Conservation (phyloP, 1,140 invertebrate genomes). For the Trichomalopsis sarcophagae region DNA sequence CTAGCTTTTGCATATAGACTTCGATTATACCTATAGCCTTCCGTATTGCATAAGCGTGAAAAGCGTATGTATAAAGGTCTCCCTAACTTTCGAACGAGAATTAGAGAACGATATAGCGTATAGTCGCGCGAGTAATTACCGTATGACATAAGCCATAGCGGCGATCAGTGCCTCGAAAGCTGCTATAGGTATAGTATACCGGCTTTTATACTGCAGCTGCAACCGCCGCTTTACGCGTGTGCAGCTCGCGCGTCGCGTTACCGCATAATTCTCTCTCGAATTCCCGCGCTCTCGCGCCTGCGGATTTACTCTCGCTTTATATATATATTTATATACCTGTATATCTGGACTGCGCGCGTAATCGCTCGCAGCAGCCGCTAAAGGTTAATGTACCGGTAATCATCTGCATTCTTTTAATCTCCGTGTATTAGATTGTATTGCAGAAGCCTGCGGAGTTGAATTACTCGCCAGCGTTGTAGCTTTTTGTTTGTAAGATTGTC, state of each 20-base stretch:
- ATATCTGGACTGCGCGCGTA: not conserved
- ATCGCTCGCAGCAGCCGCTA: not conserved
- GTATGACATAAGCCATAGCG: slow-evolving; percentile 35
- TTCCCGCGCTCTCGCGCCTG: not conserved
- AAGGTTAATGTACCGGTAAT: slow-evolving; percentile 20
- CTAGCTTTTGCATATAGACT: too few species aligned
- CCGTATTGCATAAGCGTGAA: slow-evolving; percentile 38
- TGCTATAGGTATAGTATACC: not conserved
- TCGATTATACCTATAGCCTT: slow-evolving; percentile 10
- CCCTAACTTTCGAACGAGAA: slow-evolving; percentile 44
- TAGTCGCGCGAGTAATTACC: slow-evolving; percentile 32
- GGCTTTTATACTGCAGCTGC: slow-evolving; percentile 27
- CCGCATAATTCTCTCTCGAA: slow-evolving; percentile 3
- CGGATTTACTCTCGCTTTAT: not conserved
- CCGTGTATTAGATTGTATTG: too few species aligned
- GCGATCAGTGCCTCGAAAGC: slow-evolving; percentile 39
- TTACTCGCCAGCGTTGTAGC: too few species aligned
- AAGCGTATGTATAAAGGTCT: slow-evolving; percentile 10
- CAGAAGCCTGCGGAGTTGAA: too few species aligned
- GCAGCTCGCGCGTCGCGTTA: not conserved
- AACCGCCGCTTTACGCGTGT: not conserved
- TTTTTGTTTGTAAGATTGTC: too few species aligned
- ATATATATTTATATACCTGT: not conserved
- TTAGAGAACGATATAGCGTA: slow-evolving; percentile 39
- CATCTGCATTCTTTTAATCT: not conserved